A percentile compares a stretch with the other conserved stretches of the same genome.
These are phyloP conservation scores for Athalia cordata DNA, from an alignment of 2,888 invertebrate species.

Conservation along the genomic window DNA sequence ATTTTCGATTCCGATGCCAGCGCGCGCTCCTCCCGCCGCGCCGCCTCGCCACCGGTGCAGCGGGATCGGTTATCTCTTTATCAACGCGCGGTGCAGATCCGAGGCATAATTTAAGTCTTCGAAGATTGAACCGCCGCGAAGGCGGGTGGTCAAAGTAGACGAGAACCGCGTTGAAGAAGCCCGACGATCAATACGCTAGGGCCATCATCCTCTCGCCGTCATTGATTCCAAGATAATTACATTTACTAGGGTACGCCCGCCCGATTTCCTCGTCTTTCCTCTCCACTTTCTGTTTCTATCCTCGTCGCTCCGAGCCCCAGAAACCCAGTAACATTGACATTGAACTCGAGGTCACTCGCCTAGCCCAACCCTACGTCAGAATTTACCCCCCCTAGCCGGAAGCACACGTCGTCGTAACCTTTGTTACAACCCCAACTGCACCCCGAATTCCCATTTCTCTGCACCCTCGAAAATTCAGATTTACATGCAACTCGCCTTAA, in stretches of 20 bases:
- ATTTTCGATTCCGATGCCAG: slow-evolving; percentile 10
- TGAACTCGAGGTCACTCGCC: slow-evolving; percentile 54
- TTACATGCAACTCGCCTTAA: not conserved
- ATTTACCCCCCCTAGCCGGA: slow-evolving; percentile 32
- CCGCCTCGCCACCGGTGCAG: not conserved
- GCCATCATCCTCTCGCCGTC: slow-evolving; percentile 47
- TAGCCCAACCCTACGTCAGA: slow-evolving; percentile 39
- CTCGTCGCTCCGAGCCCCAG: slow-evolving; percentile 53
- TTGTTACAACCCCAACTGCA: slow-evolving; percentile 34
- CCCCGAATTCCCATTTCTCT: not conserved
- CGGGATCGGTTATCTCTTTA: slow-evolving; percentile 10
- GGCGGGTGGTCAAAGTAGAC: slow-evolving; percentile 6
- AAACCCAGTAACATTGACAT: slow-evolving; percentile 66
- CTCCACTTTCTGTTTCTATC: not conserved
- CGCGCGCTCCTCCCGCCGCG: not conserved
- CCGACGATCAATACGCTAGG: slow-evolving; percentile 29
- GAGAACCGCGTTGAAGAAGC: not conserved
- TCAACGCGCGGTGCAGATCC: not conserved
- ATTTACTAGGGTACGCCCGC: slow-evolving; percentile 55
- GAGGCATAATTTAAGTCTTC: not conserved
- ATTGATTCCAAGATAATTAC: slow-evolving; percentile 64
- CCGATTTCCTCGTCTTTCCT: not conserved
- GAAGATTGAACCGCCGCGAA: not conserved
- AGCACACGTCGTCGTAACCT: slow-evolving; percentile 25
- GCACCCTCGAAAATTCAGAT: slow-evolving; percentile 25